Percentiles rank a stretch among this genome's conserved stretches.
phyloP scores from a whole-genome alignment of 1,140 invertebrate genomes.

The Camponotus vicinus region DNA sequence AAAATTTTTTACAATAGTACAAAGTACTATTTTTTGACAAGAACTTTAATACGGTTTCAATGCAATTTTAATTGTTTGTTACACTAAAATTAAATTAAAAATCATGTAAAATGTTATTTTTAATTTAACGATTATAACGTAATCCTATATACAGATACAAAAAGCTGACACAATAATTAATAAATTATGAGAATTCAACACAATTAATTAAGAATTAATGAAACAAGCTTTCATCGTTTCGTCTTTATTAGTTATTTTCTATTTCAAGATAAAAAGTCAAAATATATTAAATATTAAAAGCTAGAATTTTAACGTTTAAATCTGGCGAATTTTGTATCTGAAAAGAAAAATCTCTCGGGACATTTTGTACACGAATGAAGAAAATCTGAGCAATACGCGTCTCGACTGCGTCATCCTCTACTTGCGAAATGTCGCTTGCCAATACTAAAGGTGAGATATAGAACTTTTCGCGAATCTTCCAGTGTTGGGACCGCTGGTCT shows the following conservation, averaged over 20 bases:
- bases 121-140: not conserved
- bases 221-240: not conserved
- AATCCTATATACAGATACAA: not conserved
- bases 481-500: slow-evolving; percentile 1
- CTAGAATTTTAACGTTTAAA: not conserved
- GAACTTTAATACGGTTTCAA: not conserved
- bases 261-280: not conserved
- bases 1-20: not conserved
- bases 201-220: not conserved
- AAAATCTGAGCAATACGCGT: slow-evolving; percentile 33
- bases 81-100: not conserved
- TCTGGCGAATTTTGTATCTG: not conserved
- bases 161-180: not conserved
- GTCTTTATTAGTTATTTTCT: not conserved
- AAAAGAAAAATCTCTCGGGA: not conserved
- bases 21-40: not conserved
- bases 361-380: slow-evolving; percentile 16
- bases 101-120: not conserved
- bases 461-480: slow-evolving; percentile 31
- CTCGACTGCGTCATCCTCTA: not conserved
- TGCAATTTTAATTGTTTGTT: not conserved
- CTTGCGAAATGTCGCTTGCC: slow-evolving; percentile 14
- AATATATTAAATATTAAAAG: not conserved
- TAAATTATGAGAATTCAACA: not conserved
- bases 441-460: slow-evolving; percentile 33